A percentile compares a stretch with the other conserved stretches of the same genome.
These are phyloP conservation scores for Allolobophora icterica DNA, from an alignment of 2,888 invertebrate species.

Conservation along the genomic window DNA sequence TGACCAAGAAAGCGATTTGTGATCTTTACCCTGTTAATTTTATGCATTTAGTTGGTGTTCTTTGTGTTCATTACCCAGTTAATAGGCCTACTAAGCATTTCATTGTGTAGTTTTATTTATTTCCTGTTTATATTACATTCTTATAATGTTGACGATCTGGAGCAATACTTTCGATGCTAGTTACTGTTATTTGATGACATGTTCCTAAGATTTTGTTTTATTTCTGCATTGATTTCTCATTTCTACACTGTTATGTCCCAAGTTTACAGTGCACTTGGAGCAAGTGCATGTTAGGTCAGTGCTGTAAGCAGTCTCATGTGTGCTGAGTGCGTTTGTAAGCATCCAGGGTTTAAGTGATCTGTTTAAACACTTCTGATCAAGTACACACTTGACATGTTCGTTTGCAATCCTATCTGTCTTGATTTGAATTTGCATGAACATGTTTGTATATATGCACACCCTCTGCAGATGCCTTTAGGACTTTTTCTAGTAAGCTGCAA, in stretches of 20 bases:
- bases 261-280: no score
- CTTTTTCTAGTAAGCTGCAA: no score
- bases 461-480: no score
- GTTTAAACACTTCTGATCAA: no score
- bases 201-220: neutral
- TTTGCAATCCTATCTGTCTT: no score
- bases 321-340: no score
- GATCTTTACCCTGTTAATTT: neutral
- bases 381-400: no score
- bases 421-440: no score
- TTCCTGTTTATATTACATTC: neutral
- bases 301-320: no score
- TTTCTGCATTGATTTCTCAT: neutral
- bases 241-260: neutral
- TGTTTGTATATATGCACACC: no score
- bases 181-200: neutral
- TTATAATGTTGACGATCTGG: neutral
- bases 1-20: neutral
- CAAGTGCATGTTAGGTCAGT: no score
- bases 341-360: no score
- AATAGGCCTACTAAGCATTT: neutral
- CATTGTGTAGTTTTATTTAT: neutral
- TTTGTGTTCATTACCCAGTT: neutral
- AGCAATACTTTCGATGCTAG: neutral
- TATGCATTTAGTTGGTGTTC: neutral